These are phyloP conservation scores for Cryptophagus acutangulus DNA, from an alignment of 2,888 invertebrate genomes.

Conservation along the genomic window DNA sequence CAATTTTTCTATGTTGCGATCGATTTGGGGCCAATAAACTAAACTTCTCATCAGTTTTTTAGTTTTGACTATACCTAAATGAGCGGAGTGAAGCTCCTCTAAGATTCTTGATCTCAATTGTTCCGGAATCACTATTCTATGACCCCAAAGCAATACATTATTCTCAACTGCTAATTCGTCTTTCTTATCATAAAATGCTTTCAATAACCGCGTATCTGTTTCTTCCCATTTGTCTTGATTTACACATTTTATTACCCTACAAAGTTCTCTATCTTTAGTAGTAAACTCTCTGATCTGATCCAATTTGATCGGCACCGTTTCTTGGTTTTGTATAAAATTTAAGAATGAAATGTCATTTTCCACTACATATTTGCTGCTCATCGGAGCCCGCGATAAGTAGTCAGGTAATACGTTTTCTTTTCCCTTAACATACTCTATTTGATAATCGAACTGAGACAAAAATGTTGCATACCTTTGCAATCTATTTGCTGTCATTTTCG, in stretches of 20 bases:
- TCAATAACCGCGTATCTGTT: slow-evolving; percentile 3
- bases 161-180: slow-evolving; percentile 10
- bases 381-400: not conserved
- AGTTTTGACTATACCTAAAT: slow-evolving; percentile 16
- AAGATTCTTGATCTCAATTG: slow-evolving; percentile 8
- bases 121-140: slow-evolving; percentile 11
- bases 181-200: slow-evolving; percentile 9
- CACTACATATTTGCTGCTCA: not conserved
- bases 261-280: not conserved
- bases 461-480: slow-evolving; percentile 9
- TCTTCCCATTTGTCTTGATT: slow-evolving; percentile 5
- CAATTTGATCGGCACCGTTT: not conserved
- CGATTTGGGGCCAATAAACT: slow-evolving; percentile 11
- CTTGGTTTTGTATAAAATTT: slow-evolving; percentile 5
- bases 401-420: not conserved
- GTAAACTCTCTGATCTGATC: not conserved
- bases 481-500: slow-evolving; percentile 9
- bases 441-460: not conserved
- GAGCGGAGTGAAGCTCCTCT: slow-evolving; percentile 23
- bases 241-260: slow-evolving; percentile 3
- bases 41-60: slow-evolving; percentile 9
- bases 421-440: not conserved
- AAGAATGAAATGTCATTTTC: no score
- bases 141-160: slow-evolving; percentile 11
- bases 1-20: slow-evolving; percentile 9